Evolutionary conservation across 2,888 invertebrate genomes (phyloP).

Genomic region (Stenurella melanura): DNA sequence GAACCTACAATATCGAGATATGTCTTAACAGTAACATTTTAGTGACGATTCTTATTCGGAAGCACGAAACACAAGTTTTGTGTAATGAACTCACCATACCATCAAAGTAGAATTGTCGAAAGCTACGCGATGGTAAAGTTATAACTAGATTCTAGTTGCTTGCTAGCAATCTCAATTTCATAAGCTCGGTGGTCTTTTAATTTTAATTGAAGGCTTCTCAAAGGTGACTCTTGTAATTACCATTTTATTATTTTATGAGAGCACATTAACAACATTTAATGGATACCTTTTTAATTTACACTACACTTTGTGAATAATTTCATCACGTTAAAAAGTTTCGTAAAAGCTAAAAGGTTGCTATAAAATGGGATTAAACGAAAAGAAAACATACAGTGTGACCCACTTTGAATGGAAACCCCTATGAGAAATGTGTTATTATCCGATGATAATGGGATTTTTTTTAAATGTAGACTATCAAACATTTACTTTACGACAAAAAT

Average conservation of each 20-base stretch:
- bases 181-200: not conserved
- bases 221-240: not conserved
- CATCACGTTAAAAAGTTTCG: not conserved
- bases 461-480: too few relatives aligned
- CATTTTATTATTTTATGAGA: not conserved
- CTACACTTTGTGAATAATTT: conserved; percentile 7
- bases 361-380: not conserved
- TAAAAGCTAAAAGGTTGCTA: conserved; percentile 2
- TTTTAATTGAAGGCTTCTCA: not conserved
- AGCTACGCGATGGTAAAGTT: not conserved
- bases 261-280: not conserved
- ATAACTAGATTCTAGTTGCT: not conserved
- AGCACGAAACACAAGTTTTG: too few relatives aligned
- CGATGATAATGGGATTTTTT: too few relatives aligned
- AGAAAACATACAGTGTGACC: too few relatives aligned
- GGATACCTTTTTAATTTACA: conserved; percentile 2
- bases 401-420: too few relatives aligned
- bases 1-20: too few relatives aligned
- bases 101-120: not conserved
- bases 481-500: too few relatives aligned
- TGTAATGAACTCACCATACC: not conserved
- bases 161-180: not conserved
- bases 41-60: too few relatives aligned
- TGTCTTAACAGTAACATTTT: too few relatives aligned
- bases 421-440: too few relatives aligned